Evolutionary conservation across 2,797 vertebrate genomes (phyloP), one percentile per base, ranked within the genome.

Genomic region (Pseudomugil gertrudae): DNA sequence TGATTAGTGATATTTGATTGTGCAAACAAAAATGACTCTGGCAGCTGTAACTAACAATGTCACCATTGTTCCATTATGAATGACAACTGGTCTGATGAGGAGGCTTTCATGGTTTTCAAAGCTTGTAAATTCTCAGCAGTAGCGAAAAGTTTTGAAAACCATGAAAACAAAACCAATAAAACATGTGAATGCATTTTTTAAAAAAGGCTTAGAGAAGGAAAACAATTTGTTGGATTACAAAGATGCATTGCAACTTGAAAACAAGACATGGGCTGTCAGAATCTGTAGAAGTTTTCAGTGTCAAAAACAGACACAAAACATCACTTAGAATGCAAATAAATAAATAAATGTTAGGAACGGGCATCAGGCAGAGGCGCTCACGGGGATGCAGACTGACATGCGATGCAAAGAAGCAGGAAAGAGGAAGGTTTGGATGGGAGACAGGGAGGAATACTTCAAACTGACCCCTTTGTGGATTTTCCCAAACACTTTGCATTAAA

Each of bases 381-480:
- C 52, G 53, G 9, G 74, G 74, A 78, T 60, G 80, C 76, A 67
- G 67, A 66, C 21, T 61, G 72, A 63, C 86, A 83, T 87, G 79
- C 87, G 78, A 80, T 77, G 84, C 84, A 69, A 53, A 76, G 74
- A 77, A 71, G 72, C 51, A 60, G 61, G 72, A 52, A 66, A 56
- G 4, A 52, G 21, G 38, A 53, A 56, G 30, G 63, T 30, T 53
- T 64, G 62, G 32, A 48, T 24, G 69, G 38, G 60, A 66, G 70
- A 57, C 59, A 52, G 63, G 55, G 50, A 69, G 74, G 76, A 69
- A 63, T 61, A 84, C 76, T 81, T 84, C 66, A 77, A 85, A 87
- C 85, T 89, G 89, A 87, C 89, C 90, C 90, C 88, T 89, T 84
- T 90, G 88, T 92, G 91, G 92, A 92, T 84, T 86, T 84, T 80